A percentile compares a stretch with the other conserved stretches of the same genome.
Conservation (phyloP, 2,888 invertebrate genomes). For the Agrenia bidenticulata region DNA sequence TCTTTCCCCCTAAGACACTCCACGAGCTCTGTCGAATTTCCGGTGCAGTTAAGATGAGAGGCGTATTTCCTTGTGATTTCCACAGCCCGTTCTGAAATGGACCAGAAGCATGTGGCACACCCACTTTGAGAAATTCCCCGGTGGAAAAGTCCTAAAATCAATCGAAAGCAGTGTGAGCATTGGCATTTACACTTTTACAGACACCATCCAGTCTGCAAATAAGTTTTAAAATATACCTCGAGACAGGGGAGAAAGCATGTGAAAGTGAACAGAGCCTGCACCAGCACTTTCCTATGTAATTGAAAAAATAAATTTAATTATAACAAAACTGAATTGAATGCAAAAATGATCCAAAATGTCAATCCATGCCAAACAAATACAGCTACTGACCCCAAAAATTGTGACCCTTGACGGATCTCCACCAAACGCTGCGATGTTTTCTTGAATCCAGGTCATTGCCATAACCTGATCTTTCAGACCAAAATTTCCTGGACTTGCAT, state of each 20-base stretch:
- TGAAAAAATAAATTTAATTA: constrained; percentile 1
- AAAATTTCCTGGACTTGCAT: constrained; percentile 33
- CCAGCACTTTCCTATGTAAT: constrained; percentile 26
- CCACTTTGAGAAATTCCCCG: constrained; percentile 48
- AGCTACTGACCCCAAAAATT: constrained; percentile 9
- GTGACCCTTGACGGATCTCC: constrained; percentile 22
- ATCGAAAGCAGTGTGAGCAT: too few relatives aligned
- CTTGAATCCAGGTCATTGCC: constrained; percentile 14
- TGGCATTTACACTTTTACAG: not conserved
- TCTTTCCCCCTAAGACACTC: constrained; percentile 38
- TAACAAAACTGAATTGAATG: not conserved
- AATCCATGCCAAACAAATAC: not conserved
- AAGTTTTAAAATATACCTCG: too few relatives aligned
- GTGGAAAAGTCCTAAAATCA: constrained; percentile 43
- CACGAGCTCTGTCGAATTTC: constrained; percentile 35
- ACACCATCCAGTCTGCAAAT: not conserved
- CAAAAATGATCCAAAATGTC: not conserved
- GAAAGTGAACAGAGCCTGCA: constrained; percentile 27
- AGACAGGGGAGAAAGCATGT: constrained; percentile 33
- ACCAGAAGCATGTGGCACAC: constrained; percentile 50
- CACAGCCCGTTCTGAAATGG: constrained; percentile 39
- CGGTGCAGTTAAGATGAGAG: constrained; percentile 35
- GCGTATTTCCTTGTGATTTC: constrained; percentile 31
- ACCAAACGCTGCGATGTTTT: constrained; percentile 25
- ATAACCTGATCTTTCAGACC: not conserved